Evolutionary conservation across 2,888 invertebrate genomes (phyloP), one percentile per base, ranked within the genome.

Genomic region (Nomada ferruginata): DNA sequence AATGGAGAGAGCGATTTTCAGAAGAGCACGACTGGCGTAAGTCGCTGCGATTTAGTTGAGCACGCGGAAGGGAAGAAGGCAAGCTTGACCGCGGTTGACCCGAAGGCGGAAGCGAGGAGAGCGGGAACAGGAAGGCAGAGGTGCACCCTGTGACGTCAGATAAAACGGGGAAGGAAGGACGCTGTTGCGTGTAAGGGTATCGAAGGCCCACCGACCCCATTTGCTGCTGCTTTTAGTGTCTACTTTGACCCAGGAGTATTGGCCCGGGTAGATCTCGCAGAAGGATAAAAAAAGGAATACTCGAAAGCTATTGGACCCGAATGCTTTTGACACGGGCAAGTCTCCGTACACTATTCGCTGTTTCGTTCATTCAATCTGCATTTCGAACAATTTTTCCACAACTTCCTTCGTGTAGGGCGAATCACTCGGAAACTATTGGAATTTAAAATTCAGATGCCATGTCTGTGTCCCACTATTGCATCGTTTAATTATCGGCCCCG

Each of bases 121-220:
- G 53, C 2, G 42, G 52, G 26, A 26, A 29, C 4, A 9, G 20
- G 44, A 10, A 55, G 55, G 74, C 23, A 50, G 61, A 77, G 57
- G 64, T 63, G 81, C 77, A 71, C 69, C 64, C 63, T 42, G 66
- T 85, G 85, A 85, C 84, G 82, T 82, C 84, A 84, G 64, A 59
- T 36, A 36, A 60, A n/a, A 57, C 11, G 59, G 29, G 36, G 29
- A 50, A 29, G 55, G 23, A 53, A 47, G 71, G 36, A 52, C 72
- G 59, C 36, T 29, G 59, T 71, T 61, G 71, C 69, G 76, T 83
- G 81, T 71, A 85, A 60, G 75, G 65, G 50, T 70, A 85, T 75
- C 61, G 78, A 85, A 66, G 68, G 74, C 76, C 71, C 75, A 80
- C 85, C 79, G 76, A 76, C 78, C 78, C 80, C 79, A 79, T 82